Base-by-base conservation (phyloP, 2,797 vertebrate genomes). In the Molossus alvarezi region DNA sequence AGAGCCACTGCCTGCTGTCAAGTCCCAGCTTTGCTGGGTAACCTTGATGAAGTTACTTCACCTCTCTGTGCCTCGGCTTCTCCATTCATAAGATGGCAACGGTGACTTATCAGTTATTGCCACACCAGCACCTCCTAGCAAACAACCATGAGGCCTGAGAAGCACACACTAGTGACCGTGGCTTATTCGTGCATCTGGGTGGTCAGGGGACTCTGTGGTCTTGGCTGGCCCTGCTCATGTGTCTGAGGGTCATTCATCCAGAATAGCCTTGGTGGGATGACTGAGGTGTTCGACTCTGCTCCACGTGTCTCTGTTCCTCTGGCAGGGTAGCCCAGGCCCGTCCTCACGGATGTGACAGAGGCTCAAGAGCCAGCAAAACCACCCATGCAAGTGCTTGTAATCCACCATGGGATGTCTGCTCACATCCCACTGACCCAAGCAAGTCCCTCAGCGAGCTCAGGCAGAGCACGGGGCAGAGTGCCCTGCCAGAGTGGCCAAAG, bases 241-340 rank as follows among this genome's bases (percentile, higher is more conserved):
- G 13, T 73, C 51, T 58, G 51, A 53, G n/a, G 71, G 71, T 37
- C 29, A 2, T 23, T 48, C 2, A 48, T 3, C 27, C 9, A 25
- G 65, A 75, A 48, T 0, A 15, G 37, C 15, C 81, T 27, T 7
- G 67, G 2, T 41, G 1, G 6, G 57, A 21, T 48, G 85, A 65
- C 53, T 4, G 45, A 65, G 62, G 77, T 55, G 37, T 51, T 21
- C 3, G 14, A 58, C 48, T 27, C 9, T 18, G 45, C 41, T 37
- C 12, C 41, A 1, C 0, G 0, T 25, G 17, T 27, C 29, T 21
- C n/a, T 60, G 9, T 1, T 65, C 41, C 27, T 17, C 15, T 79
- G 64, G 58, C 6, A 5, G 51, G 20, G 53, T 0, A 14, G 53
- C 48, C 15, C 11, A 2, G 21, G 20, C 23, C 79, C 0, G 41